A percentile compares a stretch with the other conserved stretches of the same genome.
Evolutionary conservation across 1,140 invertebrate genomes (phyloP).

Genomic region (Oedothorax gibbosus): DNA sequence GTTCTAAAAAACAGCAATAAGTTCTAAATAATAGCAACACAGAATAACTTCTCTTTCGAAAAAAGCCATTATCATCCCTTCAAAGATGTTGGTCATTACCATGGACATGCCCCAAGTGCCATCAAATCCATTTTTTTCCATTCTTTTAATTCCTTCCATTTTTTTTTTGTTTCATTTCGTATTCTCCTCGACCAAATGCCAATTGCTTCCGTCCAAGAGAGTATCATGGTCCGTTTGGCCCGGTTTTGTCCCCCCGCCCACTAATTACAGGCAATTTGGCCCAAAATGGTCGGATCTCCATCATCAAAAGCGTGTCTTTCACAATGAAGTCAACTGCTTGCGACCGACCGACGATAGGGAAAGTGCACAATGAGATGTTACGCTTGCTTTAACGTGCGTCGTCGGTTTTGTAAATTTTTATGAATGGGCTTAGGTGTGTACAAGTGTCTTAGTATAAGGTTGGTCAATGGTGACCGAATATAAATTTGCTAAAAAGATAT

Average conservation of each 20-base stretch:
- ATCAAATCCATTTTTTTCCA: constrained; percentile 16
- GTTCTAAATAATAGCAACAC: too few relatives aligned
- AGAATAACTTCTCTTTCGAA: too few relatives aligned
- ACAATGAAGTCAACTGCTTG: constrained; percentile 19
- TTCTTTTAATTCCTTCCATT: not conserved
- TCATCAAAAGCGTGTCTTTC: constrained; percentile 22
- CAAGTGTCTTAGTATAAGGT: too few relatives aligned
- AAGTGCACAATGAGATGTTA: constrained; percentile 8
- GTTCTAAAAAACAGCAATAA: too few relatives aligned
- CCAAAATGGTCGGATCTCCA: constrained; percentile 21
- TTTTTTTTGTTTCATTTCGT: not conserved
- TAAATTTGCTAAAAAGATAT: too few relatives aligned
- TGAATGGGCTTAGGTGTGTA: too few relatives aligned
- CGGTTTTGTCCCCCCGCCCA: constrained; percentile 14
- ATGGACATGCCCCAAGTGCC: constrained; percentile 43
- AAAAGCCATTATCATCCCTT: not conserved
- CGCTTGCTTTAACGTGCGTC: constrained; percentile 7
- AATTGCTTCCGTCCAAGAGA: constrained; percentile 8
- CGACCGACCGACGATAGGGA: not conserved
- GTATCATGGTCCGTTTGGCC: constrained; percentile 15
- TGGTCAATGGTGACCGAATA: too few relatives aligned
- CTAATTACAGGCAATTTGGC: constrained; percentile 38
- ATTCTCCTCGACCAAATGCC: constrained; percentile 1
- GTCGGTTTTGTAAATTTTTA: not conserved
- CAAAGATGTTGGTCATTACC: constrained; percentile 20